phyloP scores from a whole-genome alignment of 2,113 vertebrate species.

The Furnarius figulus region DNA sequence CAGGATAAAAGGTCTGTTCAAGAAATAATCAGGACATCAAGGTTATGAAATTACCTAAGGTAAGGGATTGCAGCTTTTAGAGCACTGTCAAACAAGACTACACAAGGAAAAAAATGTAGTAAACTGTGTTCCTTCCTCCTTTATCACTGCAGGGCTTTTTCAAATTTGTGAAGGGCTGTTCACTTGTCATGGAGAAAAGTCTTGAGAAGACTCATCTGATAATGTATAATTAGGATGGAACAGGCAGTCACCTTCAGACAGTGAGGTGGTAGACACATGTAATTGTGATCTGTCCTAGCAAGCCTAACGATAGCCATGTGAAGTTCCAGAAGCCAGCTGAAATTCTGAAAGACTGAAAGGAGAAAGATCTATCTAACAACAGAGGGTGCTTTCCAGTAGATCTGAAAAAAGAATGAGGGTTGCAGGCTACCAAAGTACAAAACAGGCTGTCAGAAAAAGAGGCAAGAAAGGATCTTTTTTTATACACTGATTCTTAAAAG shows the following conservation, averaged over 20 bases:
- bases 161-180: neutral
- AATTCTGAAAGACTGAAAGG: neutral
- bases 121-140: neutral
- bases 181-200: neutral
- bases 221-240: neutral
- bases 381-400: neutral
- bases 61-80: neutral
- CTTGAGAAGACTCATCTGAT: neutral
- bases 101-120: neutral
- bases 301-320: neutral
- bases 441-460: neutral
- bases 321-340: neutral
- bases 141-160: neutral
- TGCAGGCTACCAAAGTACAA: neutral
- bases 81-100: neutral
- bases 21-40: constrained; percentile 8
- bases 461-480: neutral
- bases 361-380: neutral
- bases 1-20: neutral
- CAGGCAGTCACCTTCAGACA: neutral
- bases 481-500: neutral
- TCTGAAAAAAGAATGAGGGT: neutral
- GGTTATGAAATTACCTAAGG: neutral
- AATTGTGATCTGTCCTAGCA: neutral
- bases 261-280: neutral